Evolutionary conservation across 2,113 vertebrate genomes (phyloP), one percentile per base, ranked within the genome.

Genomic region (Uropsilus gracilis): DNA sequence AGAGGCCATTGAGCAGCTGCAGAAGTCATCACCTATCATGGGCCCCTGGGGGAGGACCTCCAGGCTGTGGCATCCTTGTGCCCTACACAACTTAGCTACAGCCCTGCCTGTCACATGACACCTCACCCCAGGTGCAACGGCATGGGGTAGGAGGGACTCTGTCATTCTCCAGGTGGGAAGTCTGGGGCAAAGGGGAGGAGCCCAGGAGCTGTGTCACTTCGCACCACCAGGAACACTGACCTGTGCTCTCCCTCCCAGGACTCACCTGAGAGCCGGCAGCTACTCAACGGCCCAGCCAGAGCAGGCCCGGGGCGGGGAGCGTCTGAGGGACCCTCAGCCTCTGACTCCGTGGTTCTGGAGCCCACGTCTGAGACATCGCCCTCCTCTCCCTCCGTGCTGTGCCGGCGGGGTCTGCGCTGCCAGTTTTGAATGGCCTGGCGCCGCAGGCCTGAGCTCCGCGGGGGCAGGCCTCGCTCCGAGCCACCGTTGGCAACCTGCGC

Each of bases 381-480:
- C 89, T 99, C 99, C 94, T 99, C 99, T 0, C 99, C 99, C 89
- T 99, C 99, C 0, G 99, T 99, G 98, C 99, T 99, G 98, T 99
- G 99, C 90, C 99, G 98, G 97, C 99, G 99, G 0, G 99, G 99
- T 86, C 99, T 98, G 48, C 99, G 99, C 97, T 99, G 99, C 99
- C 99, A 99, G 98, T 99, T 99, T 94, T 99, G 99, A 97, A 99
- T 99, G 81, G 99, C 99, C 97, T 99, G 99, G 48, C 99, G 99
- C 28, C 99, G 98, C 42, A 99, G 99, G 37, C 99, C 99, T 71
- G 99, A 99, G 95, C 99, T 99, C 28, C 99, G 99, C 0, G 98
- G 95, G 3, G 85, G 93, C 0, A 95, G 97, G 0, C 98, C 96
- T 50, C 98, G 96, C 0, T 98, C 98, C 0, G 98, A 98, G 59